Evolutionary conservation across 1,140 invertebrate species (phyloP), one percentile per base, ranked within the genome.

Genomic region (Limonius californicus): DNA sequence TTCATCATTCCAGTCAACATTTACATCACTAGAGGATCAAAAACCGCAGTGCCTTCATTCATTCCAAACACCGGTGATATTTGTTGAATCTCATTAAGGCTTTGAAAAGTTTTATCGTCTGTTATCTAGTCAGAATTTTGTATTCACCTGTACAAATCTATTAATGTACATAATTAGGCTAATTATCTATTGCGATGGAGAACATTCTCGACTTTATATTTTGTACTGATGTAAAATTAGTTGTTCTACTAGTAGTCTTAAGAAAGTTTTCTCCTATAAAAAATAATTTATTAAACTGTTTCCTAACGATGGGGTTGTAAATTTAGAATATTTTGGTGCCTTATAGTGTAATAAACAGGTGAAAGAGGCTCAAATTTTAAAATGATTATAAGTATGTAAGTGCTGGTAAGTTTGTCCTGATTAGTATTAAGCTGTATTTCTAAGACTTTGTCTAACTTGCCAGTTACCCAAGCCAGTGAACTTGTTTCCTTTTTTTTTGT

Each of bases 71-170:
- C 9, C 23, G 9, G 45, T 50, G 45, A 50, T 50, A 50, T 14
- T 50, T 27, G 35, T 39, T 39, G 11, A 39, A 39, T 39, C 35
- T 39, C 2, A 39, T 39, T 39, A 12, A 39, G 16, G 19, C 8
- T 18, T 50, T 21, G 6, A 16, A 19, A 50, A 18, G 7, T 18
- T 50, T 50, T 50, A 19, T 4, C 19, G 1, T 18, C 4, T 50
- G 45, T 50, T 50, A 50, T 50, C 45, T 50, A 50, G 45, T 50
- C 45, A 50, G 20, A 21, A 39, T 39, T 39, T 50, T 45, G 45
- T 50, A 50, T 50, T 50, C 8, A 39, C 2, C 7, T 45, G 45
- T 50, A 50, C 45, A 50, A 50, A 19, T 50, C 14, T 50, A 50
- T 50, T 14, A 50, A 45, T 50, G 12, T 50, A 18, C 15, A 45